Base-by-base conservation (phyloP, 1,140 invertebrate species). In the Apis dorsata region DNA sequence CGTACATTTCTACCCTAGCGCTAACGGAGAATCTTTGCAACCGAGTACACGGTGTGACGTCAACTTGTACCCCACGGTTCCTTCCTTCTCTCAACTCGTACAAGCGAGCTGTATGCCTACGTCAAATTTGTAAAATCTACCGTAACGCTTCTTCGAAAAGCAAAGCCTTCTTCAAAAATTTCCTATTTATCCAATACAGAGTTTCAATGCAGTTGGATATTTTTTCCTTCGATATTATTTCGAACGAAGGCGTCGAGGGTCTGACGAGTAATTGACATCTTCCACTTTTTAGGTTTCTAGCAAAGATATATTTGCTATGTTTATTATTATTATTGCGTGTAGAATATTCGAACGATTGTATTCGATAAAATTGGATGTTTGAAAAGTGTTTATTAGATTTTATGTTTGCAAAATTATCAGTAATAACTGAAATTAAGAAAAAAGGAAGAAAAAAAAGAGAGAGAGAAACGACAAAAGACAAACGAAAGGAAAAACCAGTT, bases 11-110 rank as follows among this genome's bases (percentile, higher is more conserved):
- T 83, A 83, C 66, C 68, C 49, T 4, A 4, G 21, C 9, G 55
- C 81, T 34, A 78, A n/a, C 81, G 49, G 75, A 79, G 68, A 62
- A 79, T 83, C 81, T 51, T 83, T 79, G 66, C 80, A 51, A 60
- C 65, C n/a, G 21, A 34, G 57, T 82, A 76, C 34, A 68, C 55
- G 63, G 21, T 51, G 24, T 79, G 75, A 83, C 66, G 81, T 83
- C 81, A 79, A 59, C 51, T 65, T 63, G 17, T 72, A 57, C n/a
- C 49, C 24, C 5, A 44, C 34, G 17, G 13, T 55, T 71, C 51
- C 74, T 65, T 63, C 51, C 51, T 21, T 55, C 62, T 24, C 13
- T 51, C 17, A 21, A 21, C 21, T 53, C 65, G 71, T 73, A n/a
- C 12, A 73, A 59, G 21, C 44, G 10, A 19, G 49, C 55, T 74